Evolutionary conservation across 2,888 invertebrate genomes (phyloP), one percentile per base, ranked within the genome.

Genomic region (Strigamia crassipes): DNA sequence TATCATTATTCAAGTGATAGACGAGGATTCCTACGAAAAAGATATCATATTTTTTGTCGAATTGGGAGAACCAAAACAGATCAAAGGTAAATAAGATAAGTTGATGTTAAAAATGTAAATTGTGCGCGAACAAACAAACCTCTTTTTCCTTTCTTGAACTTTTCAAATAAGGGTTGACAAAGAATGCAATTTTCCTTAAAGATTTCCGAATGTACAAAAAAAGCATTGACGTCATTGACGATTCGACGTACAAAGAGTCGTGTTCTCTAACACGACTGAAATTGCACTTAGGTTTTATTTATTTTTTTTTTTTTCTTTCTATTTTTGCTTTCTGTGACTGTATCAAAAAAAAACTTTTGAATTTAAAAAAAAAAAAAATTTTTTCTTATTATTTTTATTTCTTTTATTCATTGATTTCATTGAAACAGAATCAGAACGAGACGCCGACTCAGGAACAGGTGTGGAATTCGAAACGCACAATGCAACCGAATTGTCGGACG

Each of bases 11-110:
- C 93, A 93, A 86, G 96, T 99, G 84, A 92, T 95, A 85, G 98
- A 99, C 90, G 97, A 97, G 87, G 98, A 99, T 89, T 96, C 97
- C 87, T 99, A 99, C 88, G 97, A 99, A 89, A 97, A 99, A 88
- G 95, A 96, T 87, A 96, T 97, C 42, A 91, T 94, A 27, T 96
- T 99, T 89, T 96, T 94, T 89, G 93, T 99, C 15, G 94, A 96
- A 87, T 90, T 99, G 34, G 96, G 94, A 10, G 94, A 95, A 85
- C 99, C 99, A 15, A 92, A 93, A 86, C 91, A 94, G 87, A 91
- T 94, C 85, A 94, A 94, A 90, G 95, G 96, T 96, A 92, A 80
- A 31, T 31, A 31, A 27, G 13, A 73, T 10, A 1, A 56, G 21
- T 46, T 15, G 1, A 13, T 46, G n/a, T 46, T 46, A 46, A 46